These are phyloP conservation scores for Ifrita kowaldi DNA, from an alignment of 2,113 vertebrate genomes.

Conservation along the genomic window DNA sequence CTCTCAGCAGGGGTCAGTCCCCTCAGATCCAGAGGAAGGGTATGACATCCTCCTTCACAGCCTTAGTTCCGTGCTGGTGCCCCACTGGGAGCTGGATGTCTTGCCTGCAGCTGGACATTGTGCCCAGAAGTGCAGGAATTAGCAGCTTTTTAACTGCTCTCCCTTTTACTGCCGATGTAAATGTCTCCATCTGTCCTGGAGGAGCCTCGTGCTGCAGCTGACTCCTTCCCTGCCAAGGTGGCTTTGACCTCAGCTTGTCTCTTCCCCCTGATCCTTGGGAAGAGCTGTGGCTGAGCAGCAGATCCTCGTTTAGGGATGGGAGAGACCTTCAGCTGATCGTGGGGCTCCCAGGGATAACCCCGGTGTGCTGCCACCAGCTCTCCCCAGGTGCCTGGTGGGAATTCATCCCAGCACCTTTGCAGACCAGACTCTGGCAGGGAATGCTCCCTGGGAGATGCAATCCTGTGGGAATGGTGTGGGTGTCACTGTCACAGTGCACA, in stretches of 20 bases:
- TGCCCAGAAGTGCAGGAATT: background rate
- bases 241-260: background rate
- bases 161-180: background rate
- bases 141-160: background rate
- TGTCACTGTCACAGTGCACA: background rate
- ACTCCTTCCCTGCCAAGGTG: background rate
- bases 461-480: fast-evolving
- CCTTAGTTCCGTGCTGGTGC: background rate
- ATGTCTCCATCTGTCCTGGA: background rate
- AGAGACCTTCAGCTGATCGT: background rate
- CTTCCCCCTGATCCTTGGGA: background rate
- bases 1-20: background rate
- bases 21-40: background rate
- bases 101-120: constrained; percentile 4
- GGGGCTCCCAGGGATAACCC: background rate
- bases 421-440: background rate
- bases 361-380: background rate
- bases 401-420: background rate
- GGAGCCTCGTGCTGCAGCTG: background rate
- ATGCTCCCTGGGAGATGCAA: background rate
- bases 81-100: background rate
- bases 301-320: background rate
- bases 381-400: background rate
- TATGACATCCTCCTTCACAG: background rate
- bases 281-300: background rate